These are phyloP conservation scores for Benthosema pterotum DNA, from an alignment of 2,797 vertebrate species.

Conservation along the genomic window DNA sequence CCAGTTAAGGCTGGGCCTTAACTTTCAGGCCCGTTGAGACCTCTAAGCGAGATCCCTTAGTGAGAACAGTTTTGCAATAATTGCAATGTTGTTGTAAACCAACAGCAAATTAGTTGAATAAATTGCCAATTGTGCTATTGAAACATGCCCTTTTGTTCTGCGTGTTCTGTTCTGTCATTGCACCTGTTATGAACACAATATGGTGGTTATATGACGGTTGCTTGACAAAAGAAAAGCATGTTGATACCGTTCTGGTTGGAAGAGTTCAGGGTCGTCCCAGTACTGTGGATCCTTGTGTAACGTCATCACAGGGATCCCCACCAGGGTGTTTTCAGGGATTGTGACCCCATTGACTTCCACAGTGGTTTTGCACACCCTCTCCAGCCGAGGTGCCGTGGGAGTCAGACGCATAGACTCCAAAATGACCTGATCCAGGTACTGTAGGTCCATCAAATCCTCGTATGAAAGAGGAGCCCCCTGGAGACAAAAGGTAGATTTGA, in stretches of 20 bases:
- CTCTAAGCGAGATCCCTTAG: too few species aligned
- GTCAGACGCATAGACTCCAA: constrained; percentile 64
- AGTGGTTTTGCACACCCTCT: constrained; percentile 75
- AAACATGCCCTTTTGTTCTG: too few species aligned
- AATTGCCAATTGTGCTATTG: too few species aligned
- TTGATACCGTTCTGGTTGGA: constrained; percentile 78
- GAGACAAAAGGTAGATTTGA: neutral
- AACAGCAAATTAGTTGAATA: too few species aligned
- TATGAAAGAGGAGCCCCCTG: constrained; percentile 65
- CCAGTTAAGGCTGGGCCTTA: too few species aligned
- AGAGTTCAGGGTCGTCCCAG: constrained; percentile 73
- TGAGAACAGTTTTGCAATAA: too few species aligned
- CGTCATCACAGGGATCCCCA: constrained; percentile 52
- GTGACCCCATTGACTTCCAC: constrained; percentile 66
- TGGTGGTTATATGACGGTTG: too few species aligned
- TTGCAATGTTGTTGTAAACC: too few species aligned
- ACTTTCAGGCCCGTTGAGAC: too few species aligned
- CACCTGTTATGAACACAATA: too few species aligned
- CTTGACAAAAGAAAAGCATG: neutral
- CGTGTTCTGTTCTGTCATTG: too few species aligned
- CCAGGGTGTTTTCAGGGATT: constrained; percentile 64
- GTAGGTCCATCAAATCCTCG: constrained; percentile 53
- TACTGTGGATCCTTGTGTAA: constrained; percentile 64
- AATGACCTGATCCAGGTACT: constrained; percentile 78
- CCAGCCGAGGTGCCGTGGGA: constrained; percentile 55